phyloP scores from a whole-genome alignment of 2,113 vertebrate genomes.

The Eurystomus gularis region DNA sequence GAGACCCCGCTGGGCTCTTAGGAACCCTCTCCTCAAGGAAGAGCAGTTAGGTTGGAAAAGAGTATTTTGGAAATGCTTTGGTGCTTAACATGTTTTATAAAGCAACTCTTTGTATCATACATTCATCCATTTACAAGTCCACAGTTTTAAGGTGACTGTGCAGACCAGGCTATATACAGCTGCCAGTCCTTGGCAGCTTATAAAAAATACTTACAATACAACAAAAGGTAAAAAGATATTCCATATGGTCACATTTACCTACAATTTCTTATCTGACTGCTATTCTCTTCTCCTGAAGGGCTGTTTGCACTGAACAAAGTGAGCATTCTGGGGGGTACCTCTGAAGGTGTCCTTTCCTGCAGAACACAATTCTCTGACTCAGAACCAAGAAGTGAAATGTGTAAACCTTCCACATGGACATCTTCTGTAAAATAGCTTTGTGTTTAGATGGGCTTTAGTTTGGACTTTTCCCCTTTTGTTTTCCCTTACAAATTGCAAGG shows the following conservation, averaged over 20 bases:
- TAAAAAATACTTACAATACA: neutral
- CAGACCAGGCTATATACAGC: neutral
- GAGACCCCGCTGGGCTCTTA: neutral
- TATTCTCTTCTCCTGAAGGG: neutral
- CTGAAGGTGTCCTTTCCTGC: neutral
- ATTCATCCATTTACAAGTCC: neutral
- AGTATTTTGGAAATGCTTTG: neutral
- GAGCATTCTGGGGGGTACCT: neutral
- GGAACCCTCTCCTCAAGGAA: neutral
- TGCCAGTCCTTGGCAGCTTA: neutral
- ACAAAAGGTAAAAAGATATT: neutral
- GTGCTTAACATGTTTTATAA: neutral
- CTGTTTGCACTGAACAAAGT: neutral
- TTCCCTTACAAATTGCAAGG: neutral
- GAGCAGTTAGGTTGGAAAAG: neutral
- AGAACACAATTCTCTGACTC: neutral
- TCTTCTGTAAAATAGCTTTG: conserved; percentile 48
- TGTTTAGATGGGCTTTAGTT: conserved; percentile 45
- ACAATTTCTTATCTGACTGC: neutral
- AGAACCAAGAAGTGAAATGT: neutral
- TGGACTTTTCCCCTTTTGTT: neutral
- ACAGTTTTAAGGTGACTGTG: neutral
- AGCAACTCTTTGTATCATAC: neutral
- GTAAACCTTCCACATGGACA: neutral
- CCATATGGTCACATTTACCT: neutral